Base-by-base conservation (phyloP, 2,888 invertebrate genomes). In the Meghimatium bilineatum region DNA sequence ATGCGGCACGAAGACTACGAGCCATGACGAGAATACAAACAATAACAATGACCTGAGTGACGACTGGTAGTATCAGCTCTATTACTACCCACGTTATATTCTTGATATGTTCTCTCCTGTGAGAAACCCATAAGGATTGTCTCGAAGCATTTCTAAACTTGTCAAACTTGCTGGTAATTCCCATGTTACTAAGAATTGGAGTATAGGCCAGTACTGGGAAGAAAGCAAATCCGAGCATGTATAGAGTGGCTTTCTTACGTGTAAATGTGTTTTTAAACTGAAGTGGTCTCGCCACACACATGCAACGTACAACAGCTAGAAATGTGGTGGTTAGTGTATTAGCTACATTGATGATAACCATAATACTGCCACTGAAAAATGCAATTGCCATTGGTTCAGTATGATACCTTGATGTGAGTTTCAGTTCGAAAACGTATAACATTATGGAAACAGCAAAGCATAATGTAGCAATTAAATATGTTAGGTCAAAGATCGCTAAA, bases 21-120 rank as follows among this genome's bases (percentile, higher is more conserved):
- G 74, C 74, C 75, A 81, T 81, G 3, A 81, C 32, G 0, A 81
- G 6, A 36, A 81, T 49, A 34, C 74, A 79, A 1, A 79, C 44
- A 20, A 79, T 14, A 23, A 67, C 17, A 60, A 79, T 67, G 49
- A 79, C 2, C 26, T 75, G 66, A 14, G 67, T 67, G n/a, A n/a
- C 8, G 20, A 67, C 66, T 17, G 79, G 79, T 3, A 79, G 29
- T 12, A 71, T 17, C 44, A 49, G 44, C 1, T 79, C 79, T 26
- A 17, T 63, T 0, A 79, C n/a, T 17, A 38, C 29, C 67, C 79
- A 67, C 26, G 67, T 29, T 12, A 17, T 79, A n/a, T 67, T n/a
- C 29, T 79, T 79, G 26, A 79, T 44, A 20, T 5, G 3, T 20
- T 67, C 66, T 67, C 79, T 49, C 6, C 67, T n/a, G 1, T 38